Percentiles rank a stretch among this genome's conserved stretches.
phyloP scores from a whole-genome alignment of 2,797 vertebrate genomes.

The Ctenopoma kingsleyae region DNA sequence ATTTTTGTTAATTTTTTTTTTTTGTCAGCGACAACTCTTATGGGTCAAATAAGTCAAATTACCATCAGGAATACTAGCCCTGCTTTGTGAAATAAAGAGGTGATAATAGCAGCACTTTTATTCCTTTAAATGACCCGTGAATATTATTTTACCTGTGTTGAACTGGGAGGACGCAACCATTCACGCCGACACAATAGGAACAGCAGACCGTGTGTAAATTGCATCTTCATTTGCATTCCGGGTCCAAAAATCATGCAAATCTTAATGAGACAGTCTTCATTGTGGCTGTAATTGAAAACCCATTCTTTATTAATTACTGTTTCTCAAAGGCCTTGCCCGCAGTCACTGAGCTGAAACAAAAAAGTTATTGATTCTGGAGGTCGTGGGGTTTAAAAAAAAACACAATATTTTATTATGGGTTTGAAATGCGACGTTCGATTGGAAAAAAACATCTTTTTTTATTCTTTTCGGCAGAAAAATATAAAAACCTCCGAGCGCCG shows the following conservation, averaged over 20 bases:
- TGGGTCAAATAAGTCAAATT: conserved; percentile 62
- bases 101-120: conserved; percentile 69
- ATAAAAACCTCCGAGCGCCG: not conserved
- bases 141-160: conserved; percentile 87
- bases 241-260: conserved; percentile 82
- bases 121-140: conserved; percentile 83
- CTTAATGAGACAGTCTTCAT: conserved; percentile 87
- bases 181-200: conserved; percentile 82
- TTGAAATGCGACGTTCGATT: conserved; percentile 37
- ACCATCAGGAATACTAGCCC: conserved; percentile 43
- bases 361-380: conserved; percentile 78
- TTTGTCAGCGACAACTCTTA: conserved; percentile 21
- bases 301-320: conserved; percentile 85
- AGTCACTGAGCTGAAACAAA: conserved; percentile 84
- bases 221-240: conserved; percentile 87
- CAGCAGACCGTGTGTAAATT: conserved; percentile 86
- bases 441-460: not conserved
- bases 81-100: conserved; percentile 69
- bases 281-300: conserved; percentile 86
- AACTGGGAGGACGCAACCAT: conserved; percentile 81
- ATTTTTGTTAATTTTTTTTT: conserved; percentile 30
- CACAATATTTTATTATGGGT: conserved; percentile 49
- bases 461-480: not conserved
- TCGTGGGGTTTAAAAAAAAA: conserved; percentile 61
- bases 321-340: conserved; percentile 79